Evolutionary conservation across 2,888 invertebrate genomes (phyloP).

Genomic region (Nephrotoma appendiculata): DNA sequence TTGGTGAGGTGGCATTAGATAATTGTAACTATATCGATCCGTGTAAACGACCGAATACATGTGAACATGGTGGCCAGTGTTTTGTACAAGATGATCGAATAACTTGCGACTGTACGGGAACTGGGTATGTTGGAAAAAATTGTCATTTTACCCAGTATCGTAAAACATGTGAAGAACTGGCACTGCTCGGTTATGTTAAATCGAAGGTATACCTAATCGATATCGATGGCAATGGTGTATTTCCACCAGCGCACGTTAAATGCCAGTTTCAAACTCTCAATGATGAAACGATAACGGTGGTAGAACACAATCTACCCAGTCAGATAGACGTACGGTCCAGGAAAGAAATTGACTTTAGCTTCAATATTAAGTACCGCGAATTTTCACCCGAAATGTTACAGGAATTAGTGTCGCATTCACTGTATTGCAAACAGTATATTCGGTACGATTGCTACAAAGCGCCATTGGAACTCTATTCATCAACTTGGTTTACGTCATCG

Average conservation of each 20-base stretch:
- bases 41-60: slow-evolving; percentile 76
- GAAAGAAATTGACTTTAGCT: slow-evolving; percentile 65
- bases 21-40: slow-evolving; percentile 84
- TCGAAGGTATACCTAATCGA: slow-evolving; percentile 88
- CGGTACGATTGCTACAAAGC: slow-evolving; percentile 85
- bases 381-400: slow-evolving; percentile 85
- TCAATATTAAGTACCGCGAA: slow-evolving; percentile 75
- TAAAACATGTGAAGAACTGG: slow-evolving; percentile 84
- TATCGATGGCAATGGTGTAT: slow-evolving; percentile 84
- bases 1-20: slow-evolving; percentile 79
- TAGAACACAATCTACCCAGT: slow-evolving; percentile 81
- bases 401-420: slow-evolving; percentile 74
- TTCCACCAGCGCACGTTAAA: slow-evolving; percentile 81
- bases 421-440: slow-evolving; percentile 78
- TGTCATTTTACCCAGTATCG: slow-evolving; percentile 88
- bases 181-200: slow-evolving; percentile 72
- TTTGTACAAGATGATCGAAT: slow-evolving; percentile 77
- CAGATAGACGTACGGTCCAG: slow-evolving; percentile 77
- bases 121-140: slow-evolving; percentile 84
- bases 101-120: slow-evolving; percentile 78
- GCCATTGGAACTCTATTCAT: slow-evolving; percentile 70
- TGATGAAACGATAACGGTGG: slow-evolving; percentile 73
- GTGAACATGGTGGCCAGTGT: slow-evolving; percentile 85
- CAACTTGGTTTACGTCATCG: slow-evolving; percentile 80
- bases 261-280: slow-evolving; percentile 84